Conservation (phyloP, 2,113 vertebrate genomes). For the Steatornis caripensis region DNA sequence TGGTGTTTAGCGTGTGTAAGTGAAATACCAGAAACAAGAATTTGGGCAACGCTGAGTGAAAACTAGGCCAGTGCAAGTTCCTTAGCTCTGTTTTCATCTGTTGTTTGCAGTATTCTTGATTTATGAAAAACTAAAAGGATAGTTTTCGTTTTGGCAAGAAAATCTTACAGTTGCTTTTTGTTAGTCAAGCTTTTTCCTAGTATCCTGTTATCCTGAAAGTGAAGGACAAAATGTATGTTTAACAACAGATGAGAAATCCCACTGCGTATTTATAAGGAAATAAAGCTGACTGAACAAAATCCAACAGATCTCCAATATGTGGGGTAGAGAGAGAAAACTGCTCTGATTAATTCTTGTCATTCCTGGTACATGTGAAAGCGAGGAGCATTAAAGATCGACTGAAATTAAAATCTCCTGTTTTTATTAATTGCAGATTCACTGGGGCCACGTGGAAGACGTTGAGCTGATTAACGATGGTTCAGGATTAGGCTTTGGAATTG, state of each 20-base stretch:
- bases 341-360: background rate
- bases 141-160: slow-evolving; percentile 31
- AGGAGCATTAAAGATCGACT: background rate
- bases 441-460: slow-evolving; percentile 90
- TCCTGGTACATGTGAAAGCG: background rate
- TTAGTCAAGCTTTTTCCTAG: background rate
- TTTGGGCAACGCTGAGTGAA: background rate
- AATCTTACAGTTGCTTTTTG: background rate
- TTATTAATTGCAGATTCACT: slow-evolving; percentile 76
- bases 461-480: slow-evolving; percentile 93
- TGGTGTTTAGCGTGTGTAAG: background rate
- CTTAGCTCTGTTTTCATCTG: slow-evolving; percentile 1
- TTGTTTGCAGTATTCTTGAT: slow-evolving; percentile 16
- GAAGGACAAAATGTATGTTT: background rate
- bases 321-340: background rate
- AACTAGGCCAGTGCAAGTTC: background rate
- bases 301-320: background rate
- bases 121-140: background rate
- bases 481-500: slow-evolving; percentile 95
- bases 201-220: slow-evolving; percentile 11
- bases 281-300: background rate
- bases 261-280: background rate
- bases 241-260: slow-evolving; percentile 50
- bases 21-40: slow-evolving; percentile 24
- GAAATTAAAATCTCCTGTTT: slow-evolving; percentile 16